A percentile compares a stretch with the other conserved stretches of the same genome.
phyloP scores from a whole-genome alignment of 2,113 vertebrate genomes.

The Melierax canorus region DNA sequence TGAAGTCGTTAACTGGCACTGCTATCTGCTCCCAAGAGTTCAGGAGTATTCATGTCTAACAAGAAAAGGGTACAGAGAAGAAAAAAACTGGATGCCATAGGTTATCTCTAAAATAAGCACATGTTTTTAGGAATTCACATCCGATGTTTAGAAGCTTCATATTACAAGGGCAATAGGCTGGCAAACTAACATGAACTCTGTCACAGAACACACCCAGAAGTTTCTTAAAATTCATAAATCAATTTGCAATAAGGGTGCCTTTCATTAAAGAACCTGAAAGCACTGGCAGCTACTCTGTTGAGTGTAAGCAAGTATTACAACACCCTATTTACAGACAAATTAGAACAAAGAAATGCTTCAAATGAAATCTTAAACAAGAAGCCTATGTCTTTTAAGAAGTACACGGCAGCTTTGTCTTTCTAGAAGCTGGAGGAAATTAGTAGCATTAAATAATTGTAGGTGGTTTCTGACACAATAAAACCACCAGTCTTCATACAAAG shows the following conservation, averaged over 20 bases:
- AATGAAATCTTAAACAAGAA: not conserved
- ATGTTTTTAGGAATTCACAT: not conserved
- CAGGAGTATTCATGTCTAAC: not conserved
- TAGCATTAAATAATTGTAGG: slow-evolving; percentile 44
- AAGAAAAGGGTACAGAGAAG: not conserved
- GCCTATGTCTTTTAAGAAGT: not conserved
- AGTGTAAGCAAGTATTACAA: slow-evolving; percentile 2
- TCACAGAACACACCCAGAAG: not conserved
- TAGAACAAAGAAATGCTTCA: slow-evolving; percentile 29
- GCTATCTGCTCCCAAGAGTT: not conserved
- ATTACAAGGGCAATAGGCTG: not conserved
- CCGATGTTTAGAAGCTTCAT: not conserved
- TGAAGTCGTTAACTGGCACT: not conserved
- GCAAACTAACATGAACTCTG: not conserved
- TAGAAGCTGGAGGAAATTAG: slow-evolving; percentile 53
- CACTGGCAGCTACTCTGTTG: not conserved
- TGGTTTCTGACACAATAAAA: slow-evolving; percentile 23
- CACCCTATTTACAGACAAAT: slow-evolving; percentile 13
- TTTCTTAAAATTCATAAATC: slow-evolving; percentile 49
- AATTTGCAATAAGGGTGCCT: slow-evolving; percentile 14
- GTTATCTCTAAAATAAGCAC: not conserved
- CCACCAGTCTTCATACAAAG: not conserved
- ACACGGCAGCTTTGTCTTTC: not conserved
- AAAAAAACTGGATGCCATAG: not conserved
- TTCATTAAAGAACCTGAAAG: slow-evolving; percentile 43